Conservation (phyloP, 2,888 invertebrate genomes). For the Ctena decussata region DNA sequence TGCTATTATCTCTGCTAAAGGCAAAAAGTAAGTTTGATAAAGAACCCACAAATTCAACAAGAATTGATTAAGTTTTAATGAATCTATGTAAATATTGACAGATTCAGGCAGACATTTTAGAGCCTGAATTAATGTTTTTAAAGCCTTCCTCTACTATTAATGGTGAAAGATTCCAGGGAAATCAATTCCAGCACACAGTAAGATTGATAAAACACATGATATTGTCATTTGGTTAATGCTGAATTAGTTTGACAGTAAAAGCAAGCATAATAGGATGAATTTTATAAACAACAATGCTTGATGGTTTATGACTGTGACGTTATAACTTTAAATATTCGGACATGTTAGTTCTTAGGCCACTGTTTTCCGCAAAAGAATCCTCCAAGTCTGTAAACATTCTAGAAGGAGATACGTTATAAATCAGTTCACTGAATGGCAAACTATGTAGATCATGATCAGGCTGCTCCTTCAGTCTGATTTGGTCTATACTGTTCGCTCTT, state of each 20-base stretch:
- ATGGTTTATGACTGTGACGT: neutral
- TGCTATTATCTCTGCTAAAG: too few relatives aligned
- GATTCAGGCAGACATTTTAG: slow-evolving; percentile 16
- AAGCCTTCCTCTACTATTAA: neutral
- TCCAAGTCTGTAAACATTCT: too few relatives aligned
- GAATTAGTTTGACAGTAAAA: neutral
- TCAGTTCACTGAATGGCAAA: too few relatives aligned
- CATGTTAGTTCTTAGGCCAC: too few relatives aligned
- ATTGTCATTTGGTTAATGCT: neutral
- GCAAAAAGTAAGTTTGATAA: too few relatives aligned
- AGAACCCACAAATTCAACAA: neutral
- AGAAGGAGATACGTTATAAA: too few relatives aligned
- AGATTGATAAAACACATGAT: slow-evolving; percentile 11
- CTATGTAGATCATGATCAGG: too few relatives aligned
- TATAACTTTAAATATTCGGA: too few relatives aligned
- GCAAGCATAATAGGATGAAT: neutral
- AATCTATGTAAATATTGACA: slow-evolving; percentile 12
- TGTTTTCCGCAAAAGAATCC: too few relatives aligned
- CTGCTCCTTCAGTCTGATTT: too few relatives aligned
- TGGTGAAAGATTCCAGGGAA: neutral
- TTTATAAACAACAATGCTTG: neutral
- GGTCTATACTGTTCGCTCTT: too few relatives aligned
- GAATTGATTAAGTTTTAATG: slow-evolving; percentile 15
- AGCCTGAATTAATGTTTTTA: slow-evolving; percentile 15
- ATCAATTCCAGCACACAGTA: neutral